Evolutionary conservation across 2,113 vertebrate species (phyloP), one percentile per base, ranked within the genome.

Genomic region (Dasyprocta punctata): DNA sequence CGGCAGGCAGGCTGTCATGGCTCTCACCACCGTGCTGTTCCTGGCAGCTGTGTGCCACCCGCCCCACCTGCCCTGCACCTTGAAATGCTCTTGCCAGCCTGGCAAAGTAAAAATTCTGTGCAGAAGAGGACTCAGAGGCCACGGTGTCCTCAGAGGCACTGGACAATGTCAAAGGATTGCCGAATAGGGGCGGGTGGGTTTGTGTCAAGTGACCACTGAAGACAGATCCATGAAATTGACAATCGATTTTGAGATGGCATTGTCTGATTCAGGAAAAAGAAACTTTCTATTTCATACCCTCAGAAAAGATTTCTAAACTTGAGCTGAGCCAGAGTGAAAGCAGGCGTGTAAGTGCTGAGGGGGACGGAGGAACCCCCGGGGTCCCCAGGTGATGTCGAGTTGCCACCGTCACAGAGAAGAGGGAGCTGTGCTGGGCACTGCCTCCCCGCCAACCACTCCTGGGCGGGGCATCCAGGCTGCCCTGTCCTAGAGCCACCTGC

Each of bases 361-460:
- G 38, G 0, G 16, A 28, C 1, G 2, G 3, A 33, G 19, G 5
- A 1, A 73, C 12, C 9, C 7, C 17, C n/a, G 22, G 24, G 7
- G 41, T 5, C 14, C 2, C 38, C 69, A 4, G 10, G 0, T 8
- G 69, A 36, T 10, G 33, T 36, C 47, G 22, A n/a, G 8, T 10
- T 71, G 69, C n/a, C 69, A 71, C n/a, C 2, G 69, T 41, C 38
- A 24, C n/a, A 24, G 38, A 73, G 69, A 22, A 73, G 69, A 41
- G 69, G 69, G n/a, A 65, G 30, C 13, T 30, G 1, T 5, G 63
- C 30, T 63, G 11, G 1, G 63, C 63, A 5, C 63, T 65, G 63
- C 13, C 12, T 14, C 52, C 54, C n/a, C 49, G 33, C 5, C 36
- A 58, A 56, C 22, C 28, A 30, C 0, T 1, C 7, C 11, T n/a